Percentiles rank a stretch among this genome's conserved stretches.
Conservation (phyloP, 2,888 invertebrate species). For the Lampropteryx suffumata region DNA sequence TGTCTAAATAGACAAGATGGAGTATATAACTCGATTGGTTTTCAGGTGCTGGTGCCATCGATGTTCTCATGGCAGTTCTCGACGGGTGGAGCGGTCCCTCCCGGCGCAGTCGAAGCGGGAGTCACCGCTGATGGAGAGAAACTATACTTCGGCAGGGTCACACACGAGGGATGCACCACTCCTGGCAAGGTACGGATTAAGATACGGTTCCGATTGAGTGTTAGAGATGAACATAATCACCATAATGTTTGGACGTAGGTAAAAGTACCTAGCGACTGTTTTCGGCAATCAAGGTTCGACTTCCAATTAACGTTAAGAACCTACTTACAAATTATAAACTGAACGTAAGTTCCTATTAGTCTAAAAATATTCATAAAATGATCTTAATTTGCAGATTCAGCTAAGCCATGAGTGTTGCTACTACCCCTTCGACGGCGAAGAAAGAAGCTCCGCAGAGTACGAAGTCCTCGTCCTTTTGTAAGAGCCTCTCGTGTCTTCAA, state of each 20-base stretch:
- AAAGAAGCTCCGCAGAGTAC: conserved; percentile 84
- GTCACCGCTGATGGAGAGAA: conserved; percentile 85
- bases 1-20: no score
- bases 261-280: no score
- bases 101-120: conserved; percentile 86
- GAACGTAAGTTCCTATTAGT: no score
- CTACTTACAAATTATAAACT: no score
- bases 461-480: conserved; percentile 85
- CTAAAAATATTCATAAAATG: not conserved
- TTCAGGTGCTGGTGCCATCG: conserved; percentile 83
- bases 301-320: no score
- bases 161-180: conserved; percentile 85
- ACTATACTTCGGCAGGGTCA: conserved; percentile 86
- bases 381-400: conserved; percentile 79
- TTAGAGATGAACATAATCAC: no score
- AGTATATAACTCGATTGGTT: no score
- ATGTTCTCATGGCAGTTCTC: conserved; percentile 86
- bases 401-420: conserved; percentile 85
- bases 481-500: conserved; percentile 11
- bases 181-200: conserved; percentile 85
- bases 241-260: no score
- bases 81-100: conserved; percentile 84
- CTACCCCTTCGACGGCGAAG: conserved; percentile 87
- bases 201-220: no score
- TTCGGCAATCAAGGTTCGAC: no score